These are phyloP conservation scores for Peromyscus eremicus DNA, from an alignment of 2,797 vertebrate species.

Conservation along the genomic window DNA sequence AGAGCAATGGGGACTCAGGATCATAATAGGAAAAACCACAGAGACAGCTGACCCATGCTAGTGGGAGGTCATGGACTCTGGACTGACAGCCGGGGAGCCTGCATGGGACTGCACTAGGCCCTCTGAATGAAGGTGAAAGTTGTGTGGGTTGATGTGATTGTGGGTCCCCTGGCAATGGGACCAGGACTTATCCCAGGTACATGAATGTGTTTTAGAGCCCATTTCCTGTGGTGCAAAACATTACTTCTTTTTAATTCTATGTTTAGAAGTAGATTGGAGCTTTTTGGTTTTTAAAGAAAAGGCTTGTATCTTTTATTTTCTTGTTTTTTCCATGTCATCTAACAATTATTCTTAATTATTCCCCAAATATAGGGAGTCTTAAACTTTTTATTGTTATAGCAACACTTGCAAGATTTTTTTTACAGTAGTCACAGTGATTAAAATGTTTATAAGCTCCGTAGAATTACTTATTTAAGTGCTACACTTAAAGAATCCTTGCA, in stretches of 20 bases:
- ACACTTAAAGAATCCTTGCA: neutral
- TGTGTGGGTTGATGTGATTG: no score
- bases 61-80: no score
- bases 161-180: no score
- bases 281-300: constrained; percentile 5
- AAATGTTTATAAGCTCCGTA: constrained; percentile 31
- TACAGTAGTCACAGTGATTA: constrained; percentile 28
- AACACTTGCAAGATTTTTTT: neutral
- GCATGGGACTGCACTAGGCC: no score
- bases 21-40: no score
- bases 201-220: no score
- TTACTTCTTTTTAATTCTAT: neutral
- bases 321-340: neutral
- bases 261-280: neutral
- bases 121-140: no score
- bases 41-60: no score
- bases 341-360: constrained; percentile 50
- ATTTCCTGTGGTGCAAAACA: neutral
- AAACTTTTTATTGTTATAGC: constrained; percentile 54
- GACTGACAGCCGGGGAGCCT: no score
- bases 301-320: neutral
- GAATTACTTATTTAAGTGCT: constrained; percentile 53
- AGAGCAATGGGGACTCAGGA: no score
- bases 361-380: constrained; percentile 8
- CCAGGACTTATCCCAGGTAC: no score